phyloP scores from a whole-genome alignment of 1,140 invertebrate genomes.

The Limonius californicus region DNA sequence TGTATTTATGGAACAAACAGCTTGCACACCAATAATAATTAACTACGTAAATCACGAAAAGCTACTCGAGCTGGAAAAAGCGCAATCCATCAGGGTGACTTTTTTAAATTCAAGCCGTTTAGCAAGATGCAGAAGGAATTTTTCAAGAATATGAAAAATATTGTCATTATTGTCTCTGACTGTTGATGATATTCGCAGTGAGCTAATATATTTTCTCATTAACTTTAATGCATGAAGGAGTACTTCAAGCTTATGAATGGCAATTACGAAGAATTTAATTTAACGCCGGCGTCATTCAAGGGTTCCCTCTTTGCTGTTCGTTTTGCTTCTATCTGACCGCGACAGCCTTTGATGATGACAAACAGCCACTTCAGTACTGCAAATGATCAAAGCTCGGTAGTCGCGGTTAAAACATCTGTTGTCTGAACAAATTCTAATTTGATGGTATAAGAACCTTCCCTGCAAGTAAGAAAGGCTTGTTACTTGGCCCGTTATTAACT shows the following conservation, averaged over 20 bases:
- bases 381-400: constrained; percentile 6
- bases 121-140: neutral
- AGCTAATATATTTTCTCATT: constrained; percentile 27
- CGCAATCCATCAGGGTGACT: too few relatives aligned
- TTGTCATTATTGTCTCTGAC: neutral
- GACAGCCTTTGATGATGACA: constrained; percentile 12
- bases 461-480: neutral
- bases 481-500: neutral
- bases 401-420: neutral
- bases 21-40: too few relatives aligned
- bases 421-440: constrained; percentile 13
- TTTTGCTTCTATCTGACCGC: constrained; percentile 11
- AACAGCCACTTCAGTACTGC: constrained; percentile 9
- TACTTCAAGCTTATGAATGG: constrained; percentile 31
- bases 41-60: too few relatives aligned
- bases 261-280: constrained; percentile 33
- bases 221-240: constrained; percentile 28
- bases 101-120: neutral
- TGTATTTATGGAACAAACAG: too few relatives aligned
- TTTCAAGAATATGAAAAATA: neutral
- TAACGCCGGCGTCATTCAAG: constrained; percentile 13
- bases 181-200: neutral
- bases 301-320: constrained; percentile 2
- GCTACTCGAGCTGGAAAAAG: too few relatives aligned
- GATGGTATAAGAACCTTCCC: neutral